Conservation (phyloP, 2,113 vertebrate species). For the Xiphias gladius region DNA sequence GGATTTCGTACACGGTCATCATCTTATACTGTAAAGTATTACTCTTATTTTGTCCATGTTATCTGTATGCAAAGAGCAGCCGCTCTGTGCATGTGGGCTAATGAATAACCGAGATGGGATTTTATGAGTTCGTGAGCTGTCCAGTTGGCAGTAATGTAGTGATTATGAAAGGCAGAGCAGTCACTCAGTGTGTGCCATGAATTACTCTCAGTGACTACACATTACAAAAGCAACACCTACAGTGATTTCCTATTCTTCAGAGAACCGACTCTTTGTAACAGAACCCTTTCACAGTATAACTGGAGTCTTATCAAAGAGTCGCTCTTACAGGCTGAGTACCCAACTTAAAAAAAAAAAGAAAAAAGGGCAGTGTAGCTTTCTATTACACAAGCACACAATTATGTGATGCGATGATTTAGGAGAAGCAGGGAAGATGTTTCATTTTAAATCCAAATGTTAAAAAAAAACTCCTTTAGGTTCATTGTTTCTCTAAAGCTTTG, state of each 20-base stretch:
- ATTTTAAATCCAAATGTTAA: background rate
- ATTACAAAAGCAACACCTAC: slow-evolving; percentile 37
- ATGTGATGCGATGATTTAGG: background rate
- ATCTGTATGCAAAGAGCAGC: slow-evolving; percentile 10
- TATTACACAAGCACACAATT: background rate
- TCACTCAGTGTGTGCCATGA: slow-evolving; percentile 24
- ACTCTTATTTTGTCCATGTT: background rate
- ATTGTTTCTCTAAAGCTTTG: background rate
- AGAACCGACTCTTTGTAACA: slow-evolving; percentile 27
- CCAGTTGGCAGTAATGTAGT: background rate
- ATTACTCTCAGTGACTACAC: slow-evolving; percentile 51
- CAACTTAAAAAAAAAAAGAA: background rate
- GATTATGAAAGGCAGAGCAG: slow-evolving; percentile 22
- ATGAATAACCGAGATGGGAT: slow-evolving; percentile 29
- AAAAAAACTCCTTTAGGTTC: too few relatives aligned
- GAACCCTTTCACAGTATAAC: slow-evolving; percentile 32
- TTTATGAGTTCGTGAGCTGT: slow-evolving; percentile 13
- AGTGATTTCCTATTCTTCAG: slow-evolving; percentile 30
- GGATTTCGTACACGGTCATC: background rate
- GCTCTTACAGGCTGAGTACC: slow-evolving; percentile 29
- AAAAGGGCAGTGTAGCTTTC: background rate
- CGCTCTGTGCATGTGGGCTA: background rate
- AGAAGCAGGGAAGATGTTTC: background rate
- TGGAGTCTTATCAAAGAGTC: slow-evolving; percentile 50
- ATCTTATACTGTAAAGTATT: background rate